Conservation (phyloP, 2,888 invertebrate species). For the Alentia gelatinosa region DNA sequence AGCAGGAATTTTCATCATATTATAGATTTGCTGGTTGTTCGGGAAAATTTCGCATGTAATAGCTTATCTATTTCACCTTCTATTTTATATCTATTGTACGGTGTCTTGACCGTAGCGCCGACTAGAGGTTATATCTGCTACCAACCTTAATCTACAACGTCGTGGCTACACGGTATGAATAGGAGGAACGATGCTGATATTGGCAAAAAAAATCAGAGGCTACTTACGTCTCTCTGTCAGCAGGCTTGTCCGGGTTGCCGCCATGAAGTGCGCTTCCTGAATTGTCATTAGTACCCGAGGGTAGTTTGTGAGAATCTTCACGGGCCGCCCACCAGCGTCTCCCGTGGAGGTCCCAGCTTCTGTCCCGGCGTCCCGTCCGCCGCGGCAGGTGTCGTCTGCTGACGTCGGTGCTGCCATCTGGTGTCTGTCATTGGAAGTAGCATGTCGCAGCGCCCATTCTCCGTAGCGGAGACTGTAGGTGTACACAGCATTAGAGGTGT, state of each 20-base stretch:
- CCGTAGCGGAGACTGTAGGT: background rate
- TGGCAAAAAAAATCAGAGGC: too few species aligned
- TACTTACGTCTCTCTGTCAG: background rate
- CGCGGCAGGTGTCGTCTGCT: background rate
- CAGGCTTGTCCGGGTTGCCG: too few species aligned
- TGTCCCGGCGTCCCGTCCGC: background rate
- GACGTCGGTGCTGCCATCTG: background rate
- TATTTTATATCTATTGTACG: too few species aligned
- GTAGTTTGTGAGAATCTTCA: background rate
- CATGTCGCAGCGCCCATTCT: background rate
- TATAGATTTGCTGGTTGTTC: too few species aligned
- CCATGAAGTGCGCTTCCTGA: background rate
- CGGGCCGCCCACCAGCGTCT: background rate
- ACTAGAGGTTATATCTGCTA: too few species aligned
- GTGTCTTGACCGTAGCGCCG: too few species aligned
- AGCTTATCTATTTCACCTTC: too few species aligned
- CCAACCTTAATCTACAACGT: too few species aligned
- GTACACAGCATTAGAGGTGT: background rate
- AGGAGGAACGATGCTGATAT: too few species aligned
- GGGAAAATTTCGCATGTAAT: too few species aligned
- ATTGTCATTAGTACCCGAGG: background rate
- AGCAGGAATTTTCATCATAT: too few species aligned
- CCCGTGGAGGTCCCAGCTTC: background rate
- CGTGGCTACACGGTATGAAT: too few species aligned
- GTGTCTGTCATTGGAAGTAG: background rate